Evolutionary conservation across 2,888 invertebrate species (phyloP), one percentile per base, ranked within the genome.

Genomic region (Agrotis puta): DNA sequence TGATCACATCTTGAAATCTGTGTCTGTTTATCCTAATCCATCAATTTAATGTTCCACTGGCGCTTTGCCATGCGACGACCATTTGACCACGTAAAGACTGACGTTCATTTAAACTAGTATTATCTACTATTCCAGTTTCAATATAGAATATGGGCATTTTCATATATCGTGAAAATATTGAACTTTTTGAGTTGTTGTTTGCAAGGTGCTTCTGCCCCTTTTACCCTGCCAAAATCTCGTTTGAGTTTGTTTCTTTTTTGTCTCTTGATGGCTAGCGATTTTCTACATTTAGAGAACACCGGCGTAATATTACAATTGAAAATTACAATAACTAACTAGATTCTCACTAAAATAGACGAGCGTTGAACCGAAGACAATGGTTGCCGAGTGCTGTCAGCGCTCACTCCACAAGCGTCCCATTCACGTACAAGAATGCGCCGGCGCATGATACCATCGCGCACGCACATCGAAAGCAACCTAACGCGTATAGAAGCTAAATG

Each of bases 391-490:
- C 81, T 64, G 45, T 66, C 77, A 77, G 74, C 70, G 54, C 48
- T 73, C 53, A 50, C 67, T 64, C 43, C 65, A 68, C 64, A 63
- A 63, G 57, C 68, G 59, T 57, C 65, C 66, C 75, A 73, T 81
- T 75, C 82, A 81, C 79, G 81, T 67, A 47, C 67, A 75, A 81
- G 82, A 81, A 81, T 81, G 82, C 64, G 58, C 51, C 5, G 24
- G 48, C 59, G 67, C 64, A 64, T 24, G 81, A 81, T 81, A 75
- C 43, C 14, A 81, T 81, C 79, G 53, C 43, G 45, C 50, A 72
- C 66, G 64, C 64, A 51, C 67, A 14, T n/a, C 64, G 64, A 54
- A 71, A 70, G 70, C 58, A 50, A 58, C 39, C 47, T 24, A 78
- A 68, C 59, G 24, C 22, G 20, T 20, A 18, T 22, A 14, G 3